phyloP scores from a whole-genome alignment of 2,888 invertebrate genomes.

The Sabatieria punctata region DNA sequence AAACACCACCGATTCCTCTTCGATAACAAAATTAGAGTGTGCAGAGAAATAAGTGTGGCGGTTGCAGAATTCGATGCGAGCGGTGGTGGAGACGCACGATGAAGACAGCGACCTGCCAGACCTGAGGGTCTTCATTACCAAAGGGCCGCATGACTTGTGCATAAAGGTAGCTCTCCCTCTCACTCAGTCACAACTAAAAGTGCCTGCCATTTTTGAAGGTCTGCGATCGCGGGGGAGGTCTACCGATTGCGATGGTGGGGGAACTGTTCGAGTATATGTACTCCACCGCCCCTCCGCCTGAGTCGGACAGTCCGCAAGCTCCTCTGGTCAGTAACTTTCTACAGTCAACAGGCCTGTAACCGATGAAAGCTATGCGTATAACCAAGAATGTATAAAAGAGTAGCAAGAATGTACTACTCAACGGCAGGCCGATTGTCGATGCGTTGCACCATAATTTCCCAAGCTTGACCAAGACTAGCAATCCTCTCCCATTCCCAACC shows the following conservation, averaged over 20 bases:
- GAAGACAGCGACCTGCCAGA: constrained; percentile 54
- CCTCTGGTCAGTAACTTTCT: constrained; percentile 55
- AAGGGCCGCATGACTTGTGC: constrained; percentile 81
- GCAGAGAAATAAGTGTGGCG: neutral
- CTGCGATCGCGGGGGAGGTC: constrained; percentile 88
- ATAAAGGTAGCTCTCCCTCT: constrained; percentile 57
- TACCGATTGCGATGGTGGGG: constrained; percentile 54
- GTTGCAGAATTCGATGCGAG: constrained; percentile 73
- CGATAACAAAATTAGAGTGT: too few relatives aligned
- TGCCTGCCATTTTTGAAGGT: constrained; percentile 57
- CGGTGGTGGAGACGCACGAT: constrained; percentile 78
- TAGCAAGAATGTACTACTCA: too few relatives aligned
- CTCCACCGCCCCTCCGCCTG: constrained; percentile 91
- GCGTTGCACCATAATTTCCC: too few relatives aligned
- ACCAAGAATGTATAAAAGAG: too few relatives aligned
- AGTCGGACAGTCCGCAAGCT: constrained; percentile 69
- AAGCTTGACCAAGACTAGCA: too few relatives aligned
- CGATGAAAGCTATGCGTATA: too few relatives aligned
- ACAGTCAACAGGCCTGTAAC: neutral
- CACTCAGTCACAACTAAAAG: neutral
- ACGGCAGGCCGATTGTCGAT: too few relatives aligned
- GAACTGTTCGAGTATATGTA: constrained; percentile 98
- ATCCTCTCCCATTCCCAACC: too few relatives aligned
- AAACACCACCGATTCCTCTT: neutral
- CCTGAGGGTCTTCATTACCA: constrained; percentile 61